These are phyloP conservation scores for Drosophila ambigua DNA, from an alignment of 1,140 invertebrate genomes.

Conservation along the genomic window DNA sequence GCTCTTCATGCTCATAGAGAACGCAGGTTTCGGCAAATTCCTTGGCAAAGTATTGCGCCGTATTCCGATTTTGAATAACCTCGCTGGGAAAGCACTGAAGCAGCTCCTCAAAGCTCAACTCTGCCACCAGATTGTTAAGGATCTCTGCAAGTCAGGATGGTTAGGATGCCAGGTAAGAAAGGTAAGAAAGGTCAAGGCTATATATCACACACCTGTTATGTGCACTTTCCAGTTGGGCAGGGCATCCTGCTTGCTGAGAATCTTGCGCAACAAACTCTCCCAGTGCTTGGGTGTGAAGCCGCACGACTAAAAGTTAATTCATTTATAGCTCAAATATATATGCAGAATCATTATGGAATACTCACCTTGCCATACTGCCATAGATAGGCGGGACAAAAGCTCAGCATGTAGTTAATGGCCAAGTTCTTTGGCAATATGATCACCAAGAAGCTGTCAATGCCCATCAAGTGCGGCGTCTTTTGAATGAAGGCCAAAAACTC, in stretches of 20 bases:
- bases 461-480: slow-evolving; percentile 73
- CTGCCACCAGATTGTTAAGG: slow-evolving; percentile 73
- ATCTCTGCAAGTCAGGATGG: slow-evolving; percentile 51
- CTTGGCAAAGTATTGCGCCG: slow-evolving; percentile 71
- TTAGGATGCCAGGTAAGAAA: too few relatives aligned
- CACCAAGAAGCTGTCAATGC: slow-evolving; percentile 78
- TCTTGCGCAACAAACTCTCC: slow-evolving; percentile 76
- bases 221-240: slow-evolving; percentile 76
- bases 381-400: slow-evolving; percentile 73
- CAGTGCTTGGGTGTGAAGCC: slow-evolving; percentile 80
- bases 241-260: slow-evolving; percentile 72
- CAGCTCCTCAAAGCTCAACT: slow-evolving; percentile 76
- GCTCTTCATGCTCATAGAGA: slow-evolving; percentile 66
- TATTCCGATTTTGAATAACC: slow-evolving; percentile 70
- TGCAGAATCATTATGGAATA: not conserved
- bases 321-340: not conserved
- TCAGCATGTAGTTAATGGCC: slow-evolving; percentile 79
- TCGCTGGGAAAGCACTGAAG: slow-evolving; percentile 81
- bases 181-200: not conserved
- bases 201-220: slow-evolving; percentile 56
- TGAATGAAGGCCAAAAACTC: slow-evolving; percentile 82
- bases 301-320: slow-evolving; percentile 56
- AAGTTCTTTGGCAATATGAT: slow-evolving; percentile 78
- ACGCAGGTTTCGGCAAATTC: slow-evolving; percentile 74
- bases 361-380: slow-evolving; percentile 81